A percentile compares a stretch with the other conserved stretches of the same genome.
phyloP scores from a whole-genome alignment of 2,797 vertebrate genomes.

The Melanogrammus aeglefinus region DNA sequence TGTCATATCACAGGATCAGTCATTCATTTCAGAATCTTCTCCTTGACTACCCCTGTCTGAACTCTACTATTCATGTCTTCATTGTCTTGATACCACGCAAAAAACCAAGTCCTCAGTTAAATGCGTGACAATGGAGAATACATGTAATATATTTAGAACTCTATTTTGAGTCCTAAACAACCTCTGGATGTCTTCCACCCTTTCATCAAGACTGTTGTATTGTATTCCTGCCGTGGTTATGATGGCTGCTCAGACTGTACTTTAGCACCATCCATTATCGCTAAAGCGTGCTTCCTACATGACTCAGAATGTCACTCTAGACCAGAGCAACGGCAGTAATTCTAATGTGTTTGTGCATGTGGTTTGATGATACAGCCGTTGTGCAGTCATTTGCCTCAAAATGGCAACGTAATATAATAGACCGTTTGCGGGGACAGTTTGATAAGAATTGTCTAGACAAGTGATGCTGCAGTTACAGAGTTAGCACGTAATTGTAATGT shows the following conservation, averaged over 20 bases:
- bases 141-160: background rate
- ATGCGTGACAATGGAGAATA: background rate
- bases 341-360: conserved; percentile 49
- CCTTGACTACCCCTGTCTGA: conserved; percentile 37
- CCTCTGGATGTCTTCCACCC: background rate
- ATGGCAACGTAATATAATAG: conserved; percentile 81
- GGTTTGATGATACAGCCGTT: conserved; percentile 62
- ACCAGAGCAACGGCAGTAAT: background rate
- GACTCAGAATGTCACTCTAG: background rate
- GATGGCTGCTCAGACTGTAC: background rate
- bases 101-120: background rate
- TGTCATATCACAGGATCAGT: conserved; percentile 39
- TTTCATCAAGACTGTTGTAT: background rate
- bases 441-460: conserved; percentile 77
- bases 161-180: background rate
- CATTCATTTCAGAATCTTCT: conserved; percentile 49
- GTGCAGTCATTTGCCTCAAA: conserved; percentile 78
- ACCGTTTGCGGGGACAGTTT: conserved; percentile 74
- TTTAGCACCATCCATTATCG: background rate
- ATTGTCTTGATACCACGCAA: background rate
- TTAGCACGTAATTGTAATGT: conserved; percentile 77
- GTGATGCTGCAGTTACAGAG: conserved; percentile 71
- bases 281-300: background rate
- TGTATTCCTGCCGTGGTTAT: background rate
- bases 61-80: background rate